These are phyloP conservation scores for Pseudococcus longispinus DNA, from an alignment of 2,888 invertebrate species.

Conservation along the genomic window DNA sequence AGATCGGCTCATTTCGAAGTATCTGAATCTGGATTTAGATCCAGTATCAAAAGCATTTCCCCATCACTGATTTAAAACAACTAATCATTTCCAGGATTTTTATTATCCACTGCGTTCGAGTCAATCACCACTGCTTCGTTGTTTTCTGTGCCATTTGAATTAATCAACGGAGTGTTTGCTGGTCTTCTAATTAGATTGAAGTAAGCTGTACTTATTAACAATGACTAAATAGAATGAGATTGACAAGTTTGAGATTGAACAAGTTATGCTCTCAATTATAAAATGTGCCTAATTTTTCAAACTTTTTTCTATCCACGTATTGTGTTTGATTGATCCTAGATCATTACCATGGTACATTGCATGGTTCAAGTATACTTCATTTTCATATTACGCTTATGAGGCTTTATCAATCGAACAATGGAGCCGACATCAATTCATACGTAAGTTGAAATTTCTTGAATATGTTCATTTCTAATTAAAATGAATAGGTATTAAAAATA, in stretches of 20 bases:
- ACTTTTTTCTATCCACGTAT: conserved; percentile 62
- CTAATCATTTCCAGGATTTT: conserved; percentile 62
- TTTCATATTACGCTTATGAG: conserved; percentile 77
- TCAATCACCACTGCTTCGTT: conserved; percentile 74
- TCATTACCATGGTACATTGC: conserved; percentile 68
- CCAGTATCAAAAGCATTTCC: no score
- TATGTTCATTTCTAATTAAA: neutral
- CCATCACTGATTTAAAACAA: no score
- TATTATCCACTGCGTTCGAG: conserved; percentile 76
- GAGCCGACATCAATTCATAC: conserved; percentile 63
- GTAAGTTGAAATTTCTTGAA: neutral
- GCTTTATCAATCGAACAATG: conserved; percentile 76
- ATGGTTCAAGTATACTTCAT: conserved; percentile 73
- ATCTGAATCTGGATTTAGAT: no score
- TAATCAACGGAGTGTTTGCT: conserved; percentile 68
- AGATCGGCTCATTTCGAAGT: no score
- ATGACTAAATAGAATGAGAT: no score
- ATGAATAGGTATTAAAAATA: neutral
- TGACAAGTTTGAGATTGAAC: no score
- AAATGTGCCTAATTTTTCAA: neutral
- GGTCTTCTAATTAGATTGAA: conserved; percentile 53
- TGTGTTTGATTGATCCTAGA: conserved; percentile 59
- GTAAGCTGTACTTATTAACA: conserved; percentile 43
- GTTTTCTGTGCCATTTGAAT: conserved; percentile 75
- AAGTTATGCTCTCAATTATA: neutral